Base-by-base conservation (phyloP, 2,797 vertebrate species). In the Dendrocincla tyrannina region DNA sequence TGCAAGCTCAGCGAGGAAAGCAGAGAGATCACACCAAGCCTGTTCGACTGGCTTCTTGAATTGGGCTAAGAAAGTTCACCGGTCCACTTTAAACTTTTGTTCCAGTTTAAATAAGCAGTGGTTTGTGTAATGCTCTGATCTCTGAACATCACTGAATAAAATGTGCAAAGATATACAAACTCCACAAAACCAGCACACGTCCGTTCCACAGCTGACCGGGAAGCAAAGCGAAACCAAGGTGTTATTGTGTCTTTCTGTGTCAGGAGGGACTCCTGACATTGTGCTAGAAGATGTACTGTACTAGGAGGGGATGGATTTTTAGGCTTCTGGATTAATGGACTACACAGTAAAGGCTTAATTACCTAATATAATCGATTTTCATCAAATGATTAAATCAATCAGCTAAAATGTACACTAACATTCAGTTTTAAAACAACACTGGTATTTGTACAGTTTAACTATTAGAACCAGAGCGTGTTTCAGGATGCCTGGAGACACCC, bases 21-120 rank as follows among this genome's bases (percentile, higher is more conserved):
- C 69, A 98, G 96, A 80, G 97, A 72, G 13, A 90, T 93, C 47
- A 90, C 96, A 28, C 98, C 98, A 16, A 98, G 99, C 97, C 98
- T 99, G 64, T 99, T 99, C 52, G 99, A 99, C 27, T 99, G 99
- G 99, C 98, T 99, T 35, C 96, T 99, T 30, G 98, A 99, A 87
- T 93, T 98, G 66, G 98, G 98, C 95, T 99, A 98, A 98, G 59
- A 35, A 46, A 62, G 23, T 14, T 22, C 13, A 4, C 27, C 33
- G 10, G 8, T 39, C 39, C 39, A 39, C 39, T 39, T 39, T 39
- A 39, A 39, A 15, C 39, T 39, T 97, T 76, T 50, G 47, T 70
- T 94, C 78, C 84, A 44, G 35, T 87, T 93, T 95, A 96, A 97
- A 88, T 75, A 96, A 86, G 89, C 94, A 94, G 89, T 95, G 89